Percentiles rank a stretch among this genome's conserved stretches.
Conservation (phyloP, 2,888 invertebrate genomes). For the Siphonodentalium dalli region DNA sequence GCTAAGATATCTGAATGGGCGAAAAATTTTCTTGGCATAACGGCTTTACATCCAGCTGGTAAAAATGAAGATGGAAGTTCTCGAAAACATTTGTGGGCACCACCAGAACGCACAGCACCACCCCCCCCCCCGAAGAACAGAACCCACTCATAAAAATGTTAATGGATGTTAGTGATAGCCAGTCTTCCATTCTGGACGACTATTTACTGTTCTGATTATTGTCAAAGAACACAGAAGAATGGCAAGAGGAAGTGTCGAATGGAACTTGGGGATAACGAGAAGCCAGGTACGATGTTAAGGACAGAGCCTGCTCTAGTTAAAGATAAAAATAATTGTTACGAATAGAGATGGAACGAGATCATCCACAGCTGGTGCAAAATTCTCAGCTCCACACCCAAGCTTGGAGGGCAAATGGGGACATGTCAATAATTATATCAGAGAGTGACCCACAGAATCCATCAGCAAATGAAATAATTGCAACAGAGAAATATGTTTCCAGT, state of each 20-base stretch:
- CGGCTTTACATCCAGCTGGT: constrained; percentile 33
- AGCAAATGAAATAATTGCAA: too few relatives aligned
- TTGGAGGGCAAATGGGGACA: constrained; percentile 11
- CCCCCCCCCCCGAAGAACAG: constrained; percentile 31
- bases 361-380: constrained; percentile 9
- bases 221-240: constrained; percentile 4
- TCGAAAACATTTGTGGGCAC: constrained; percentile 36
- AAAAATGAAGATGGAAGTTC: constrained; percentile 23
- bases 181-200: constrained; percentile 31
- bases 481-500: too few relatives aligned
- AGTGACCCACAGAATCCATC: too few relatives aligned
- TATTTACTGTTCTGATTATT: constrained; percentile 19
- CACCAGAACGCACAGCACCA: constrained; percentile 33
- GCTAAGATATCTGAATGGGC: constrained; percentile 10
- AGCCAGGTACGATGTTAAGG: too few relatives aligned
- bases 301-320: not conserved
- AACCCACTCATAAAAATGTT: constrained; percentile 32
- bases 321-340: constrained; percentile 2
- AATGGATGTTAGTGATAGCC: constrained; percentile 31
- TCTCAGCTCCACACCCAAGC: constrained; percentile 7
- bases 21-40: constrained; percentile 2
- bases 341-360: constrained; percentile 3
- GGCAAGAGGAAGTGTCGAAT: too few relatives aligned
- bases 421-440: too few relatives aligned
- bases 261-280: too few relatives aligned